phyloP scores from a whole-genome alignment of 2,888 invertebrate genomes.

The Macaria notata region DNA sequence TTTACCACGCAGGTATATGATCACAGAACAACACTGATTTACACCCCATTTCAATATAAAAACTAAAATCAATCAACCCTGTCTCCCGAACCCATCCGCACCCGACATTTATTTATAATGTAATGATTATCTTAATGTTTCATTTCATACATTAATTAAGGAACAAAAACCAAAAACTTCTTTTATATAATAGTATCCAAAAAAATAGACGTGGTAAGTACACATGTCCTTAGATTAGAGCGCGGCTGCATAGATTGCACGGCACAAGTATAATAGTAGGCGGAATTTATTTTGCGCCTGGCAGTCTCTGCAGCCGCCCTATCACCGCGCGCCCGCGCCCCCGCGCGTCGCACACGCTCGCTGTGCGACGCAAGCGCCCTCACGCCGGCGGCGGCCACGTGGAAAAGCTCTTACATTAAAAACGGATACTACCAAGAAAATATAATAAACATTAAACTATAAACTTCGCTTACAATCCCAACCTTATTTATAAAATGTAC shows the following conservation, averaged over 20 bases:
- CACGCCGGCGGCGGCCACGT: slow-evolving; percentile 59
- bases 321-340: slow-evolving; percentile 42
- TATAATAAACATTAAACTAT: slow-evolving; percentile 76
- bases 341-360: slow-evolving; percentile 26
- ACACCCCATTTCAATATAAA: slow-evolving; percentile 66
- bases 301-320: slow-evolving; percentile 69
- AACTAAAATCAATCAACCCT: slow-evolving; percentile 68
- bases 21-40: slow-evolving; percentile 74
- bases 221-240: slow-evolving; percentile 59
- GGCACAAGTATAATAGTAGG: slow-evolving; percentile 77
- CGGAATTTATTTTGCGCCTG: slow-evolving; percentile 76
- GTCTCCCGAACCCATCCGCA: slow-evolving; percentile 59
- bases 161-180: slow-evolving; percentile 80
- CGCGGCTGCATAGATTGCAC: slow-evolving; percentile 77
- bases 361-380: slow-evolving; percentile 28
- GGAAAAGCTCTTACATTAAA: slow-evolving; percentile 52
- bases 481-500: slow-evolving; percentile 76
- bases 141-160: slow-evolving; percentile 79
- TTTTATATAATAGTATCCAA: slow-evolving; percentile 75
- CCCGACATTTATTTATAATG: slow-evolving; percentile 73
- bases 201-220: slow-evolving; percentile 71
- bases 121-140: slow-evolving; percentile 75
- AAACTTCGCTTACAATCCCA: slow-evolving; percentile 77
- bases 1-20: slow-evolving; percentile 71
- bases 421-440: slow-evolving; percentile 75